These are phyloP conservation scores for Sthenelais limicola DNA, from an alignment of 2,888 invertebrate species.

Conservation along the genomic window DNA sequence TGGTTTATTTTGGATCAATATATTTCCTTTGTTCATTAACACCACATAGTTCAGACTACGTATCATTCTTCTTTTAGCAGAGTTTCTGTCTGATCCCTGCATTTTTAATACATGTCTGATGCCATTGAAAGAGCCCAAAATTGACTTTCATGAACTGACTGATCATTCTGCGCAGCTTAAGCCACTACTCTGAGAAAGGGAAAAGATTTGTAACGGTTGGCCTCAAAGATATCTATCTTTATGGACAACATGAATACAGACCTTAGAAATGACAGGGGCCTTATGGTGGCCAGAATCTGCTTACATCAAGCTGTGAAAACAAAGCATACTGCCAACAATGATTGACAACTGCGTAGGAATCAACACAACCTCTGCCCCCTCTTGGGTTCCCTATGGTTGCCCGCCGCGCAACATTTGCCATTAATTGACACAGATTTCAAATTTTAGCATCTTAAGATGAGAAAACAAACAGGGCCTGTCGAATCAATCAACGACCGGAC, in stretches of 20 bases:
- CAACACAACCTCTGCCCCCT: constrained; percentile 23
- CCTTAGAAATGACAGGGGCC: constrained; percentile 31
- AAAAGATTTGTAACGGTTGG: neutral
- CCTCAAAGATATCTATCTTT: no score
- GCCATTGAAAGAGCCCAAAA: no score
- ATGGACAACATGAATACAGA: no score
- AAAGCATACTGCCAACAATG: neutral
- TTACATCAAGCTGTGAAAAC: constrained; percentile 32
- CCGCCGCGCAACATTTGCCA: constrained; percentile 24
- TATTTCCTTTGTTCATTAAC: no score
- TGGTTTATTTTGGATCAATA: no score
- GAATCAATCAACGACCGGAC: constrained; percentile 19
- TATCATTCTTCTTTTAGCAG: no score
- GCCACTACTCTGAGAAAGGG: neutral
- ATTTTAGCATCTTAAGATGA: constrained; percentile 35
- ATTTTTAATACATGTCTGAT: no score
- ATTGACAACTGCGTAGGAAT: constrained; percentile 29
- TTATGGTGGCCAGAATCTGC: neutral
- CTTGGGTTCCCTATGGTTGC: neutral
- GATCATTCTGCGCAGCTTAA: no score
- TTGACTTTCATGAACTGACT: no score
- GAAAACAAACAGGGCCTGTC: constrained; percentile 27
- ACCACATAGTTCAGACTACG: no score
- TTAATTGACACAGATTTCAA: constrained; percentile 40
- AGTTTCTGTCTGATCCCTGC: no score